Conservation (phyloP, 2,888 invertebrate species). For the Eugnorisma glareosa region DNA sequence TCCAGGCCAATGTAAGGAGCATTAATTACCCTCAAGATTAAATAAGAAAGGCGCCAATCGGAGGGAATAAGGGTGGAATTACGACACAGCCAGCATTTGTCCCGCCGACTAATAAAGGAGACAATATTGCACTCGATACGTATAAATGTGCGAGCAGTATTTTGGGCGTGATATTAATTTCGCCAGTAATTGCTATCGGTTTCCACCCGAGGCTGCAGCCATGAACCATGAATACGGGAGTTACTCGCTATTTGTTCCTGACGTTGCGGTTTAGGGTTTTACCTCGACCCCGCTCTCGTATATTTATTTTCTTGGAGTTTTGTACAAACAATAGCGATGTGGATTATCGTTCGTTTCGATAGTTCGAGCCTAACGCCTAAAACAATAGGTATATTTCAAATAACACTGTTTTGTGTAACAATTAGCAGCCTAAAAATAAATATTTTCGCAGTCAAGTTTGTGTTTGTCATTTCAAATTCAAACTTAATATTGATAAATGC, state of each 20-base stretch:
- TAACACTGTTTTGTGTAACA: constrained; percentile 74
- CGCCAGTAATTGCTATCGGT: constrained; percentile 90
- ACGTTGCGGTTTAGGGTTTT: constrained; percentile 89
- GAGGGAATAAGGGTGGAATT: constrained; percentile 85
- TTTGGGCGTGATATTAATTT: constrained; percentile 91
- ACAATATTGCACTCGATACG: constrained; percentile 91
- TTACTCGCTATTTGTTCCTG: constrained; percentile 90
- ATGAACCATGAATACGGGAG: constrained; percentile 90
- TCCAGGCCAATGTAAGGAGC: constrained; percentile 74
- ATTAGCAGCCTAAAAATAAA: constrained; percentile 66
- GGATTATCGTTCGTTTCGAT: constrained; percentile 83
- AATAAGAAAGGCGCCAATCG: constrained; percentile 87
- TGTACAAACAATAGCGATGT: constrained; percentile 83
- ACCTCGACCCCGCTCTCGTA: constrained; percentile 81
- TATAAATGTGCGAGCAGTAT: constrained; percentile 90
- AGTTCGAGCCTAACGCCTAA: constrained; percentile 77
- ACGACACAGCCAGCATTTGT: constrained; percentile 87
- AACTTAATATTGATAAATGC: not conserved
- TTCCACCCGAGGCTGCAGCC: constrained; percentile 88
- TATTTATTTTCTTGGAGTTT: constrained; percentile 90
- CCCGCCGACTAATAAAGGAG: constrained; percentile 90
- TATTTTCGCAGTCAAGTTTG: constrained; percentile 29
- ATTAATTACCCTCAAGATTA: constrained; percentile 88
- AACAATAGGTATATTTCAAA: constrained; percentile 78
- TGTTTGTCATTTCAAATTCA: constrained; percentile 2